Percentiles rank a stretch among this genome's conserved stretches.
Evolutionary conservation across 2,113 vertebrate genomes (phyloP).

Genomic region (Eptesicus fuscus): DNA sequence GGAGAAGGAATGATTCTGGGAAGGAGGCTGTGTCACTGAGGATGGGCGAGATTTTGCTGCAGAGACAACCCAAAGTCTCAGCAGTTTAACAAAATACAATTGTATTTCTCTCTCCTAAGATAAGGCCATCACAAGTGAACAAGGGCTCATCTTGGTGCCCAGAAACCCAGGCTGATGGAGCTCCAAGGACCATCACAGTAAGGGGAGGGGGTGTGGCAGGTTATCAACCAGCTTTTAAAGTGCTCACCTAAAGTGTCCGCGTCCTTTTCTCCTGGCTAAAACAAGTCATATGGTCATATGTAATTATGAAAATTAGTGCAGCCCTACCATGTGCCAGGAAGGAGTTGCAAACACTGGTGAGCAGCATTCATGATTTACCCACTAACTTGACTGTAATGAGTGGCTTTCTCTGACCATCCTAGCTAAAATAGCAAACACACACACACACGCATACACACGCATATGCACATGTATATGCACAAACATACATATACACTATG

Average conservation of each 20-base stretch:
- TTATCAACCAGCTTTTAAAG: background rate
- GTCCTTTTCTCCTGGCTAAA: background rate
- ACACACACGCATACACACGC: background rate
- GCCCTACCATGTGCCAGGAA: background rate
- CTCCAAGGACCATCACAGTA: background rate
- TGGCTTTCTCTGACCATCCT: background rate
- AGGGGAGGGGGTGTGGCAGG: background rate
- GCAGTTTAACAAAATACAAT: background rate
- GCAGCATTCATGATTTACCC: background rate
- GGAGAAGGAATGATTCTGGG: background rate
- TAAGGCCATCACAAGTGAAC: background rate
- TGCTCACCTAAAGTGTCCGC: background rate
- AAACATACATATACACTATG: background rate
- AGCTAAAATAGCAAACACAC: background rate
- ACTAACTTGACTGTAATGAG: background rate
- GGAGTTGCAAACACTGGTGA: background rate
- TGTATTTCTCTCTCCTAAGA: background rate
- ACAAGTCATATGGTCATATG: background rate
- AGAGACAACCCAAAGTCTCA: background rate
- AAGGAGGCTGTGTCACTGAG: background rate
- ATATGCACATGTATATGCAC: background rate
- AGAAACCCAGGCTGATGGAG: background rate
- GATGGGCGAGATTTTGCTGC: background rate
- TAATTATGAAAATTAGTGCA: background rate
- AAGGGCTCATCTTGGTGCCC: background rate